Evolutionary conservation across 2,797 vertebrate genomes (phyloP), one percentile per base, ranked within the genome.

Genomic region (Mus caroli): DNA sequence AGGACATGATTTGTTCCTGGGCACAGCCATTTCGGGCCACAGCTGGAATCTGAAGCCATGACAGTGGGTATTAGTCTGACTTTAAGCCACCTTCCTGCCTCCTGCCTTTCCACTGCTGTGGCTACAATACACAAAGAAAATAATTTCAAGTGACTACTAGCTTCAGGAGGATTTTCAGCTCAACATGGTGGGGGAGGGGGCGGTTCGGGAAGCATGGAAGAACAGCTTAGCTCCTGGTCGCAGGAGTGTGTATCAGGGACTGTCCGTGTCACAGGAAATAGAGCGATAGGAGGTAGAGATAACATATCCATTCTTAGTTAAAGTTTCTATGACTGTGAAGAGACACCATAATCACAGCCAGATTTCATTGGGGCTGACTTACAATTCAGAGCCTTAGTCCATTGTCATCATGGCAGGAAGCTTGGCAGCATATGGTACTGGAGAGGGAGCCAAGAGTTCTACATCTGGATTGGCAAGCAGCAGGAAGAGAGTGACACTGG

Each of bases 141-240:
- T 56, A 34, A 34, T 22, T 88, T 46, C 54, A 46, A 58, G 13
- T 34, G 20, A 28, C 54, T 34, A 2, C 54, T 73, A 52, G 15
- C 15, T 88, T 73, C 85, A 54, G 24, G 69, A 14, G 50, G 24
- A 24, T 24, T 73, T 88, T 75, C 40, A 58, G 50, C 6, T 26
- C n/a, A 58, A 58, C n/a, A 22, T 43, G 54, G n/a, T 0, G 50
- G 9, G 0, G 12, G 13, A 12, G 54, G 54, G 54, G 4, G 54
- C 0, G 54, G 54, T 2, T 1, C 1, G 4, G 14, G 17, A 34
- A 60, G 40, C 40, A 43, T 8, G 6, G 10, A 3, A 28, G 28
- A 22, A 15, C 24, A 56, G 54, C 31, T n/a, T 28, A 60, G 86
- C 10, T 37, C 15, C 11, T 31, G 37, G 86, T 22, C 12, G n/a